These are phyloP conservation scores for Elephantulus edwardii DNA, from an alignment of 2,113 vertebrate species.

Conservation along the genomic window DNA sequence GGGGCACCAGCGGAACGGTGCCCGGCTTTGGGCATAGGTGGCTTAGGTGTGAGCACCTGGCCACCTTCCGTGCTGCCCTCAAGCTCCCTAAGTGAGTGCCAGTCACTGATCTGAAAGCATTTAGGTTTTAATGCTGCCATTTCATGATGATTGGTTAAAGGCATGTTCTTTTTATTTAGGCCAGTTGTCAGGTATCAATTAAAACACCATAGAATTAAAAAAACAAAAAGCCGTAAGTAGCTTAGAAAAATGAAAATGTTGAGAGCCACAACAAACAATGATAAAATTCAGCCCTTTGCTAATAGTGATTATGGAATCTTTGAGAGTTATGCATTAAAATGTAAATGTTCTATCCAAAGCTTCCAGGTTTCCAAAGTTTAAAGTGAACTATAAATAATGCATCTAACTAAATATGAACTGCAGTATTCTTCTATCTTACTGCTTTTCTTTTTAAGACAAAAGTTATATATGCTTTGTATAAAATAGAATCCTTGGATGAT, in stretches of 20 bases:
- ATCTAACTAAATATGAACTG: neutral
- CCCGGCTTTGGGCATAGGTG: too few species aligned
- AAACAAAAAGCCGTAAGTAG: too few species aligned
- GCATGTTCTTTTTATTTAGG: too few species aligned
- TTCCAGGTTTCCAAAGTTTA: neutral
- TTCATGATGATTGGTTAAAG: too few species aligned
- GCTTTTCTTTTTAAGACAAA: slow-evolving; percentile 28
- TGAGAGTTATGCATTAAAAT: neutral
- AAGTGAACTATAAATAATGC: neutral
- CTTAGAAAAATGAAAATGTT: slow-evolving; percentile 11
- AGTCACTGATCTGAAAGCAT: too few species aligned
- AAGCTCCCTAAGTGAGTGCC: too few species aligned
- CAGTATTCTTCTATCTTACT: neutral
- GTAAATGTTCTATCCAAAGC: neutral
- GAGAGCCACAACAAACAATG: neutral
- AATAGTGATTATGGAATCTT: neutral
- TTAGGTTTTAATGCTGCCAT: too few species aligned
- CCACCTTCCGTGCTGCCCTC: too few species aligned
- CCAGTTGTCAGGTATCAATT: too few species aligned
- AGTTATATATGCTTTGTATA: neutral
- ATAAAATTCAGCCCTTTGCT: slow-evolving; percentile 1
- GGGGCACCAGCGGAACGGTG: too few species aligned
- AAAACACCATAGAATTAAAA: too few species aligned
- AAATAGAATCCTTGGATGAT: neutral
- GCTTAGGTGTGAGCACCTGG: too few species aligned